Evolutionary conservation across 2,888 invertebrate species (phyloP), one percentile per base, ranked within the genome.

Genomic region (Diaphora mendica): DNA sequence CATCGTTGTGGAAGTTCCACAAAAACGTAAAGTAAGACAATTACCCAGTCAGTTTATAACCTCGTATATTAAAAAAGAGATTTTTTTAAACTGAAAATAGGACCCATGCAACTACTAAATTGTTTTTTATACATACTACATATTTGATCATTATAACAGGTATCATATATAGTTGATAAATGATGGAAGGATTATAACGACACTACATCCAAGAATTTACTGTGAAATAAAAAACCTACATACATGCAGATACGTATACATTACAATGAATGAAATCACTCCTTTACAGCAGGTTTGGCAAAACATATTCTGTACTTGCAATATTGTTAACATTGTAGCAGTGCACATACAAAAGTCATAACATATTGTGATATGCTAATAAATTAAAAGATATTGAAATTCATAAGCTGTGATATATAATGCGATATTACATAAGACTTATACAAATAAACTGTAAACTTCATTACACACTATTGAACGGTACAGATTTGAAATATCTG

Each of bases 381-480:
- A 74, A 35, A 72, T 73, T 70, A 33, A 39, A 48, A 62, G 42
- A 59, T 55, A 65, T 55, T 33, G 64, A 13, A 64, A 35, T 33
- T 48, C 26, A 62, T 44, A 59, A 65, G n/a, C 64, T 51, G 9
- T 48, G 39, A 48, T 66, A 69, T 64, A 17, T 64, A 73, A 70
- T 73, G 73, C 67, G 68, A 69, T 74, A 77, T 76, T 85, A 79
- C 74, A 68, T 83, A 73, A 78, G 78, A 76, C 81, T 82, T 79
- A 82, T 80, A 77, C 71, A 82, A 75, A 83, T 81, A 83, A 73
- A 85, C 78, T 74, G 65, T 75, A 74, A 77, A 79, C 85, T 82
- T 85, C 83, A 83, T 82, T 85, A 85, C 76, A 82, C 74, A 75
- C 78, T 76, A 84, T 85, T 85, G 79, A 85, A 80, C 74, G 62